These are phyloP conservation scores for Ptychadena robeensis DNA, from an alignment of 2,797 vertebrate genomes.

Conservation along the genomic window DNA sequence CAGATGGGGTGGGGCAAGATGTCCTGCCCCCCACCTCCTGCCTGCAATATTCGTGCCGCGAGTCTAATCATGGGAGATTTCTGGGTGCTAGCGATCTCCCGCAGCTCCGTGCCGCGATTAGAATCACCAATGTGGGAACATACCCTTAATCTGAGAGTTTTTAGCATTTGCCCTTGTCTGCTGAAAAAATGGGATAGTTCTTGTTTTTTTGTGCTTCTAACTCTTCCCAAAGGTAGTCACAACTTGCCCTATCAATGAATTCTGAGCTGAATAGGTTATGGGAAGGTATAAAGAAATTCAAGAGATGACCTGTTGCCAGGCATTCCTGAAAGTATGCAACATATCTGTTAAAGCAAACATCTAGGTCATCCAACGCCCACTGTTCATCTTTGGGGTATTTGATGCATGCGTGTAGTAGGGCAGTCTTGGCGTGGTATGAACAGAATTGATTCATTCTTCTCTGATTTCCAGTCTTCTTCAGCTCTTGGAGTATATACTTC, in stretches of 20 bases:
- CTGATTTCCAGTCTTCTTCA: conserved; percentile 63
- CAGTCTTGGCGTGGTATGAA: conserved; percentile 76
- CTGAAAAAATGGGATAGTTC: conserved; percentile 70
- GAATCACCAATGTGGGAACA: too few species aligned
- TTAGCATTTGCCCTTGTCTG: too few species aligned
- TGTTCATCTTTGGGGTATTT: conserved; percentile 64
- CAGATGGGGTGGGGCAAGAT: too few species aligned
- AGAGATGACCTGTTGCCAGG: conserved; percentile 63
- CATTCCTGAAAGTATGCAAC: conserved; percentile 68
- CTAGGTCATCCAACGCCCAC: conserved; percentile 65
- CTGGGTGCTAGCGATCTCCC: too few species aligned
- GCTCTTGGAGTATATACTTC: conserved; percentile 75
- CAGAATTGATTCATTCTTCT: conserved; percentile 56
- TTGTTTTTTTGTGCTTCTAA: conserved; percentile 69
- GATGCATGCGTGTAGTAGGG: conserved; percentile 69
- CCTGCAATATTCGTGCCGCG: too few species aligned
- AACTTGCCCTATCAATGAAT: conserved; percentile 55
- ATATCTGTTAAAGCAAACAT: conserved; percentile 66
- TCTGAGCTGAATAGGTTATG: conserved; percentile 69
- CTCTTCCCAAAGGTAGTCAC: conserved; percentile 65
- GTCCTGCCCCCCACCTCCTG: too few species aligned
- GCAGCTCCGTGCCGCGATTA: too few species aligned
- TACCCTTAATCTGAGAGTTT: too few species aligned
- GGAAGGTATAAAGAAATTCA: conserved; percentile 75
- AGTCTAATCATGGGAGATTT: too few species aligned